Evolutionary conservation across 2,888 invertebrate species (phyloP), one percentile per base, ranked within the genome.

Genomic region (Sympetrum striolatum): DNA sequence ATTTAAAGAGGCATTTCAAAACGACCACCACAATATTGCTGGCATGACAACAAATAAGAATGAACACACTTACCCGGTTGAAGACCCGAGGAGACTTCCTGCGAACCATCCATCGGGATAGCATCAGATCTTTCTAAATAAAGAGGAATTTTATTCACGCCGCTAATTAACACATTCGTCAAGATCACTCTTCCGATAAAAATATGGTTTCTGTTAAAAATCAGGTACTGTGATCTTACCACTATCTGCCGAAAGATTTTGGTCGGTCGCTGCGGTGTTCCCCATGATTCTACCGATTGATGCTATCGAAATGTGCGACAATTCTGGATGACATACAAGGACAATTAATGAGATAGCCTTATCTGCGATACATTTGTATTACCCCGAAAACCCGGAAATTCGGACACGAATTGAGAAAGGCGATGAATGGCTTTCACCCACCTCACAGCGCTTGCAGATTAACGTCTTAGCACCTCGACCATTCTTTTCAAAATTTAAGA

Each of bases 221-320:
- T 73, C 14, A 31, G 18, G n/a, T 60, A 86, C 18, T 18, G 60
- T 60, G 37, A 37, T 86, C 86, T 86, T 86, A 86, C 86, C 99
- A 95, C 98, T 98, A 95, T 99, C 98, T 93, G 98, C 98, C 93
- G 98, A 98, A 96, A 99, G 99, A 94, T 98, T 98, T 95, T 99
- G 99, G 95, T 98, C 98, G 93, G 97, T 97, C 95, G 98, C 98
- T 94, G 98, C 98, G 95, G 98, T 98, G 96, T 99, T 98, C 95
- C 99, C 99, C 99, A 99, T 99, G 86, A 37, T 60, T 60, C 15
- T 15, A 86, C 86, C 10, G 37, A n/a, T 60, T 37, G 37, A 0
- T 35, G n/a, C 31, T 64, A 37, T 12, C 37, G 64, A 31, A 60
- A 22, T 22, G 64, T 60, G 86, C 86, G 14, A 82, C 58, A 58